Conservation (phyloP, 2,888 invertebrate genomes). For the Tineola bisselliella region DNA sequence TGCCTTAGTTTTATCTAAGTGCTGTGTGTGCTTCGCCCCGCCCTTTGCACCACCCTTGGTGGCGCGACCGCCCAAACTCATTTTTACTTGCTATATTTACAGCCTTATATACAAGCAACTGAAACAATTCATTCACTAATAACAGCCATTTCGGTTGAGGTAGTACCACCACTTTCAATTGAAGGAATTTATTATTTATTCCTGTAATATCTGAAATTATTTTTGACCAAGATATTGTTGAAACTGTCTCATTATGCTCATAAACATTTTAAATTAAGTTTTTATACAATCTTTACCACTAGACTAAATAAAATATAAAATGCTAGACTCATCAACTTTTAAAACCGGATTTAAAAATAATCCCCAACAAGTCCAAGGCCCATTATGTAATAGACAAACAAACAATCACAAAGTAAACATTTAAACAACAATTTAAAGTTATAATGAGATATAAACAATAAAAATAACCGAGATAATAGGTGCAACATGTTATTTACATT, state of each 20-base stretch:
- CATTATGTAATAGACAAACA: background rate
- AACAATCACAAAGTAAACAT: background rate
- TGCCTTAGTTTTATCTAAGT: slow-evolving; percentile 68
- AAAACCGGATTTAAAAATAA: no score
- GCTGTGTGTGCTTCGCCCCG: slow-evolving; percentile 42
- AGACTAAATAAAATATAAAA: no score
- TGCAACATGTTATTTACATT: background rate
- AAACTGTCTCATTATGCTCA: no score
- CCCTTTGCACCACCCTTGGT: slow-evolving; percentile 72
- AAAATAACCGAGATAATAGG: background rate
- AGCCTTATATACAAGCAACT: slow-evolving; percentile 82
- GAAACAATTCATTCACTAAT: slow-evolving; percentile 45
- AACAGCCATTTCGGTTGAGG: no score
- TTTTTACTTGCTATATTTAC: slow-evolving; percentile 77
- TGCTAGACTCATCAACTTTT: no score
- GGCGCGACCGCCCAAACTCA: slow-evolving; percentile 77
- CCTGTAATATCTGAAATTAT: no score
- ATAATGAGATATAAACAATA: background rate
- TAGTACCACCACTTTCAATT: no score
- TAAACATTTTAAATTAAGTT: no score
- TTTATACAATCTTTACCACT: no score
- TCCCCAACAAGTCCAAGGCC: background rate
- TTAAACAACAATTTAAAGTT: slow-evolving; percentile 14
- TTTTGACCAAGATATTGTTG: no score
- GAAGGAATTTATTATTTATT: no score